phyloP scores from a whole-genome alignment of 2,797 vertebrate species.

The Crax fasciolata region DNA sequence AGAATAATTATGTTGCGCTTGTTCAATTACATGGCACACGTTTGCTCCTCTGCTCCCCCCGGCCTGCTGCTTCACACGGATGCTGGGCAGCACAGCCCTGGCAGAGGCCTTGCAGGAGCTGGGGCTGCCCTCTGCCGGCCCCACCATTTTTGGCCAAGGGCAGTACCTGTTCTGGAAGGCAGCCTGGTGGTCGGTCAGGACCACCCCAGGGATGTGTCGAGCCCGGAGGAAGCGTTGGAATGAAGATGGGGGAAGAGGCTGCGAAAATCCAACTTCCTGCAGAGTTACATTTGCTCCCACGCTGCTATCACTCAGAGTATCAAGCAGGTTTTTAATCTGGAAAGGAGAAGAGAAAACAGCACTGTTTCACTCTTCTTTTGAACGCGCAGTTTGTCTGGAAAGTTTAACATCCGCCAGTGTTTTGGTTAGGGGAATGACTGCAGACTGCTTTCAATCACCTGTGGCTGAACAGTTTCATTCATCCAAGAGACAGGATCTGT shows the following conservation, averaged over 20 bases:
- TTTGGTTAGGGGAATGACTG: background rate
- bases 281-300: conserved; percentile 47
- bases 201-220: conserved; percentile 88
- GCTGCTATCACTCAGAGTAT: conserved; percentile 56
- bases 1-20: conserved; percentile 29
- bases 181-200: conserved; percentile 88
- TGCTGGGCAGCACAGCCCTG: background rate
- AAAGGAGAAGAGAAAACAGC: background rate
- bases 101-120: background rate
- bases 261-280: conserved; percentile 69
- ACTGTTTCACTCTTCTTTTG: rapidly evolving
- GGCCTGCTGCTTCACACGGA: background rate
- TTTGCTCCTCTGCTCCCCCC: background rate
- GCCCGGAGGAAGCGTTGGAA: conserved; percentile 93
- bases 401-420: background rate
- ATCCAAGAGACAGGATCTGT: conserved; percentile 91
- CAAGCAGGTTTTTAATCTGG: conserved; percentile 85
- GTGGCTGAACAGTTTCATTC: conserved; percentile 79
- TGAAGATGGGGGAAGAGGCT: conserved; percentile 92
- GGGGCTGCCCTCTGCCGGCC: conserved; percentile 52
- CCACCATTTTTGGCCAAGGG: rapidly evolving
- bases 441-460: conserved; percentile 80
- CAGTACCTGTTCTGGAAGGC: conserved; percentile 88
- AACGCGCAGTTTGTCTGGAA: background rate
- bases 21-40: background rate